These are phyloP conservation scores for Diadophis punctatus DNA, from an alignment of 2,113 vertebrate species.

Conservation along the genomic window DNA sequence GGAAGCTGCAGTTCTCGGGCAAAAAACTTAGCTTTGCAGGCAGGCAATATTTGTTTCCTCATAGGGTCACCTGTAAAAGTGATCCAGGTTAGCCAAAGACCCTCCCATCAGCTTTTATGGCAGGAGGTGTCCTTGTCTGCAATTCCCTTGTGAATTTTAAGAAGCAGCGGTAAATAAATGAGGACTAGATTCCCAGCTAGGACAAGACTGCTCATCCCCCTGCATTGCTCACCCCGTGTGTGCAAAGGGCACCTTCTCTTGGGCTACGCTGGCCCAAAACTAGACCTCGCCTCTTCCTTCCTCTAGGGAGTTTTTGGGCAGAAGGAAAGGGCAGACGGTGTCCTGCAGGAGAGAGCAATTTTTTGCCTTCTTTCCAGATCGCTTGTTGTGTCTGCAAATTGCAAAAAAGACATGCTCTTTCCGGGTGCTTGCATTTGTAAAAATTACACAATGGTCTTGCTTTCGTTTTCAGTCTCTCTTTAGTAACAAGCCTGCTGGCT, in stretches of 20 bases:
- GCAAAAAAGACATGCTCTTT: background rate
- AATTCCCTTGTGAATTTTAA: background rate
- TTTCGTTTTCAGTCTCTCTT: slow-evolving; percentile 80
- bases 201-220: too few species aligned
- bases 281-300: background rate
- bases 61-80: background rate
- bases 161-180: background rate
- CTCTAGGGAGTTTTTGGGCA: background rate
- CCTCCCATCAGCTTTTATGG: background rate
- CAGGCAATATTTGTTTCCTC: background rate
- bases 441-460: background rate
- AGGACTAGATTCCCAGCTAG: background rate
- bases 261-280: background rate
- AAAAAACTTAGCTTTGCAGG: background rate
- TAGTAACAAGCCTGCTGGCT: slow-evolving; percentile 86
- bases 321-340: too few species aligned
- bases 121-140: background rate
- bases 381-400: too few species aligned
- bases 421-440: background rate
- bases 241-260: background rate
- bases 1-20: background rate
- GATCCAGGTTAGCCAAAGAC: background rate
- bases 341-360: rapidly evolving
- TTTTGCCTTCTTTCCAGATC: background rate
- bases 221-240: background rate